Percentiles rank a stretch among this genome's conserved stretches.
These are phyloP conservation scores for Trichonephila clavipes DNA, from an alignment of 1,140 invertebrate genomes.

Conservation along the genomic window DNA sequence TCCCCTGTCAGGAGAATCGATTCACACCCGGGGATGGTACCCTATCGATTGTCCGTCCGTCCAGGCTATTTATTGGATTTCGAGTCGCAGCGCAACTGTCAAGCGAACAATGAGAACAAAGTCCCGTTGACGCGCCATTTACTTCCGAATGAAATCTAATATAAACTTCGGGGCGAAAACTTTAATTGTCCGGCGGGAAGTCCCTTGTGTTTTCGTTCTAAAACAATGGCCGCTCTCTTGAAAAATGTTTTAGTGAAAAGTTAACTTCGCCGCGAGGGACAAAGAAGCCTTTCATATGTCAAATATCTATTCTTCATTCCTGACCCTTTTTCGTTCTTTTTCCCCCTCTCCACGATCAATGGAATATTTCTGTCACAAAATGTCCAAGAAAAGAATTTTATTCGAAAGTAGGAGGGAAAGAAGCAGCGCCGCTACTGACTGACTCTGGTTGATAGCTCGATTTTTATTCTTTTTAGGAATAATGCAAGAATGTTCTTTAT, in stretches of 20 bases:
- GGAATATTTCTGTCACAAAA: neutral
- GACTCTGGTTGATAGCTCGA: neutral
- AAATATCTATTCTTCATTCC: conserved; percentile 5
- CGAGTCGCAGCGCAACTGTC: neutral
- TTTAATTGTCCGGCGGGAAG: conserved; percentile 11
- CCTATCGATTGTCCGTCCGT: conserved; percentile 11
- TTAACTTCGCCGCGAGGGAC: neutral
- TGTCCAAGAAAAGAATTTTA: neutral
- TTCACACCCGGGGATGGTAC: neutral
- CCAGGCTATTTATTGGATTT: conserved; percentile 22
- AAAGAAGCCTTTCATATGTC: conserved; percentile 14
- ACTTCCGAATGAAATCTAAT: conserved; percentile 22
- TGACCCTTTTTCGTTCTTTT: neutral
- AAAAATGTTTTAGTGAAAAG: no score
- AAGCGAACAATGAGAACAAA: neutral
- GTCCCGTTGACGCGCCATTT: conserved; percentile 14
- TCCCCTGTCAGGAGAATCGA: conserved; percentile 3
- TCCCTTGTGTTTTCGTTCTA: conserved; percentile 12
- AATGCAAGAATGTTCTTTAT: no score
- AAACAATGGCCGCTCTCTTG: conserved; percentile 2
- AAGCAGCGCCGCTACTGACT: neutral
- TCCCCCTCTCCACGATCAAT: neutral
- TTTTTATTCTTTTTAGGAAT: no score
- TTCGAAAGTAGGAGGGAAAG: neutral
- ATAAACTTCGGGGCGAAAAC: conserved; percentile 21